A percentile compares a stretch with the other conserved stretches of the same genome.
These are phyloP conservation scores for Chelonoidis abingdonii DNA, from an alignment of 2,113 vertebrate species.

Conservation along the genomic window DNA sequence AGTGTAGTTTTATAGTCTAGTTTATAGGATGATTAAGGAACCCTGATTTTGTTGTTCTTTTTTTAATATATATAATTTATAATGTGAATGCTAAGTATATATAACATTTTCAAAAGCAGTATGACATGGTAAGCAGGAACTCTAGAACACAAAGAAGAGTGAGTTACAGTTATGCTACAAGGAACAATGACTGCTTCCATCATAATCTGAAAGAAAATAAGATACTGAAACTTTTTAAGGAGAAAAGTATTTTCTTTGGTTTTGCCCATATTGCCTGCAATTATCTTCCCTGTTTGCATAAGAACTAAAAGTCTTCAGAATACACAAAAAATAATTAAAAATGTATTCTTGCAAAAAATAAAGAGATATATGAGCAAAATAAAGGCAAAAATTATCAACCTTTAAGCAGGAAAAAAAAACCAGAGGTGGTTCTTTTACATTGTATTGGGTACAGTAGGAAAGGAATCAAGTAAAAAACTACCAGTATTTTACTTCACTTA, in stretches of 20 bases:
- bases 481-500: not conserved
- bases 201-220: not conserved
- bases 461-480: not conserved
- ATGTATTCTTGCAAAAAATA: not conserved
- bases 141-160: not conserved
- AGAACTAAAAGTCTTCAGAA: conserved; percentile 1
- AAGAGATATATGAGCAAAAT: not conserved
- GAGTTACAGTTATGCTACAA: not conserved
- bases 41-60: not conserved
- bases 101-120: not conserved
- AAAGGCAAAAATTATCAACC: not conserved
- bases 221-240: not conserved
- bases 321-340: not conserved
- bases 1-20: not conserved
- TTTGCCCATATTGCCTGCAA: not conserved
- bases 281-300: not conserved
- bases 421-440: not conserved
- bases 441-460: not conserved
- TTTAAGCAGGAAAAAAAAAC: not conserved
- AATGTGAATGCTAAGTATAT: not conserved
- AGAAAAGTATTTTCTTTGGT: not conserved
- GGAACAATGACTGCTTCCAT: not conserved
- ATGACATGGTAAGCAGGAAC: not conserved
- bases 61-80: not conserved
- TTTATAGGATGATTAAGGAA: rapidly evolving